Base-by-base conservation (phyloP, 2,797 vertebrate species). In the Semaprochilodus insignis region DNA sequence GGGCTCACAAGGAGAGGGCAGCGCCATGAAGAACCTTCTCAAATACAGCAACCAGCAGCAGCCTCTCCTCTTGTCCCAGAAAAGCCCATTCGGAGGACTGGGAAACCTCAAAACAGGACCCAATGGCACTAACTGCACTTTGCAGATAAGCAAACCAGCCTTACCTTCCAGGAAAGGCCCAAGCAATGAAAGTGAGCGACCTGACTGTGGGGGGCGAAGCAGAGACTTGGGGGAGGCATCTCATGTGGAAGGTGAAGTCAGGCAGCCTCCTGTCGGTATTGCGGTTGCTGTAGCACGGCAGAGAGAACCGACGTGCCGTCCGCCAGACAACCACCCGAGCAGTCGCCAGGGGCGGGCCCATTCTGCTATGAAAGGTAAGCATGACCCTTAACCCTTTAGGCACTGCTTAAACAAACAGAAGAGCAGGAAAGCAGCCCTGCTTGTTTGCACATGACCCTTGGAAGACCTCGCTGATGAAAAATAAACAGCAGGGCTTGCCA, bases 211-310 rank as follows among this genome's bases (percentile, higher is more conserved):
- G 63, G 96, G 96, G 85, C 90, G 96, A n/a, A 93, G 95, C 21
- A 94, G 96, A 0, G 97, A 98, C 3, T 65, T 95, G 66, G 89
- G 92, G n/a, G 95, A 96, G 23, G 55, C 88, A 0, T 88, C 91
- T 1, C 93, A 96, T 0, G 92, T 95, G 0, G 97, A 98, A 60
- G 95, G 94, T 0, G 98, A 99, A 91, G 97, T 98, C 86, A 94
- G 98, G 25, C 97, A 99, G 91, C 98, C 97, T 0, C 98, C 98
- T 0, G 97, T 99, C 54, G 98, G 98, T 80, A 99, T 99, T 1
- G 97, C 98, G 0, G 97, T 98, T 85, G 97, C 97, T 0, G 95
- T 99, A 84, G 97, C 97, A 0, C 93, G 97, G 84, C 97, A 99
- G 90, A 96, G 97, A 90, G 97, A 98, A 82, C 96, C 96, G 0